A percentile compares a stretch with the other conserved stretches of the same genome.
These are phyloP conservation scores for Nymphalis io DNA, from an alignment of 1,140 invertebrate species.

Conservation along the genomic window DNA sequence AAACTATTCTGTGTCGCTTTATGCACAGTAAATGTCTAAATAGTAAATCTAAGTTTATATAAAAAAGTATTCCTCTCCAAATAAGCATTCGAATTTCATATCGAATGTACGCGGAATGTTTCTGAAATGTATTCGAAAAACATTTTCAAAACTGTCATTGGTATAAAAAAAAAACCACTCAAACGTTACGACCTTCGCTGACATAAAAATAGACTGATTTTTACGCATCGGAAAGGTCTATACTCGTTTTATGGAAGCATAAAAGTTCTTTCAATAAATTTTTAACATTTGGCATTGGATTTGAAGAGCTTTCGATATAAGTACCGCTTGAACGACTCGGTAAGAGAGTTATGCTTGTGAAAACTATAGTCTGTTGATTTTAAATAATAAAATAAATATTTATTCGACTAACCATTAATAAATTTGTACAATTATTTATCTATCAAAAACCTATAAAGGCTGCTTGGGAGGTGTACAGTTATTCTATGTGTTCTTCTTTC, in stretches of 20 bases:
- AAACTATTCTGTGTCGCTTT: slow-evolving; percentile 16
- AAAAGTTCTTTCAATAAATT: slow-evolving; percentile 69
- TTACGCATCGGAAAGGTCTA: slow-evolving; percentile 68
- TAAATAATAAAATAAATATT: too few relatives aligned
- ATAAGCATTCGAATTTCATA: slow-evolving; percentile 27
- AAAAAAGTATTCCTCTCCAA: slow-evolving; percentile 13
- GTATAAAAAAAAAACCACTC: slow-evolving; percentile 68
- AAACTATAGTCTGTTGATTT: not conserved
- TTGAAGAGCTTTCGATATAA: slow-evolving; percentile 17
- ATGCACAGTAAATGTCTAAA: slow-evolving; percentile 27
- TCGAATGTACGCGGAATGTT: slow-evolving; percentile 10
- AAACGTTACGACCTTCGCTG: slow-evolving; percentile 59
- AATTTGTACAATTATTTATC: too few relatives aligned
- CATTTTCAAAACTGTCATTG: slow-evolving; percentile 55
- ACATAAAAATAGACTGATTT: slow-evolving; percentile 73
- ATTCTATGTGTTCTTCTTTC: too few relatives aligned
- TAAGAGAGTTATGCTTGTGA: not conserved
- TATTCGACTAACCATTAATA: too few relatives aligned
- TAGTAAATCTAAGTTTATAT: slow-evolving; percentile 20
- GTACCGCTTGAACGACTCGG: slow-evolving; percentile 15
- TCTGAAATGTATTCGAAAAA: slow-evolving; percentile 31
- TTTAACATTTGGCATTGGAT: slow-evolving; percentile 52
- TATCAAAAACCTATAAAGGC: too few relatives aligned
- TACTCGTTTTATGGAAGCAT: slow-evolving; percentile 61
- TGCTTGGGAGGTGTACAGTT: too few relatives aligned